Percentiles rank a stretch among this genome's conserved stretches.
Evolutionary conservation across 2,888 invertebrate genomes (phyloP).

Genomic region (Drosophila acutilabella): DNA sequence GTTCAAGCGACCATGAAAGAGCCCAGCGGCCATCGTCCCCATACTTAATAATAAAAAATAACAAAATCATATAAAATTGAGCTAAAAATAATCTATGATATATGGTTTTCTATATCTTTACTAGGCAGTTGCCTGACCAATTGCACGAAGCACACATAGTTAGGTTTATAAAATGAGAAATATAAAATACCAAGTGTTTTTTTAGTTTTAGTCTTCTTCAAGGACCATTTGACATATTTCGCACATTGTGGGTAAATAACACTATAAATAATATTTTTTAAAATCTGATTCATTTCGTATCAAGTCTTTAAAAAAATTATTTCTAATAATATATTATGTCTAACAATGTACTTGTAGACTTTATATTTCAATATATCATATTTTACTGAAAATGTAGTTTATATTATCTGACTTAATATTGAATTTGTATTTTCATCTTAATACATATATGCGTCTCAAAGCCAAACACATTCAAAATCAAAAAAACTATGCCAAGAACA

Average conservation of each 20-base stretch:
- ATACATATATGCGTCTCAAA: not conserved
- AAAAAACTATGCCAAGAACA: slow-evolving; percentile 31
- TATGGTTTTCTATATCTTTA: slow-evolving; percentile 19
- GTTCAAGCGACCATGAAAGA: slow-evolving; percentile 62
- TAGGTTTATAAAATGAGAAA: not conserved
- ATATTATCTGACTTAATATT: too few relatives aligned
- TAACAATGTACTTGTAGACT: too few relatives aligned
- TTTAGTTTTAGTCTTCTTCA: not conserved
- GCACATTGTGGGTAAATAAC: too few relatives aligned
- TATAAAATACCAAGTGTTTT: not conserved
- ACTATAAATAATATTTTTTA: too few relatives aligned
- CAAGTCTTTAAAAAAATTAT: too few relatives aligned
- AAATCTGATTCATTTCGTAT: too few relatives aligned
- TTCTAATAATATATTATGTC: too few relatives aligned
- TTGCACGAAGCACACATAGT: slow-evolving; percentile 2
- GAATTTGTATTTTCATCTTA: not conserved
- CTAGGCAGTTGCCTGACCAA: slow-evolving; percentile 7
- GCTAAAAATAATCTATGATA: slow-evolving; percentile 10
- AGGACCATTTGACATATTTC: too few relatives aligned
- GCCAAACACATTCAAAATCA: not conserved
- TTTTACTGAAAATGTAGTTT: too few relatives aligned
- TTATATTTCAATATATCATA: too few relatives aligned
- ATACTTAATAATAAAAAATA: slow-evolving; percentile 2
- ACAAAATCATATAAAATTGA: not conserved
- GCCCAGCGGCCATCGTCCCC: slow-evolving; percentile 21